These are phyloP conservation scores for Amaurobius ferox DNA, from an alignment of 2,888 invertebrate species.

Conservation along the genomic window DNA sequence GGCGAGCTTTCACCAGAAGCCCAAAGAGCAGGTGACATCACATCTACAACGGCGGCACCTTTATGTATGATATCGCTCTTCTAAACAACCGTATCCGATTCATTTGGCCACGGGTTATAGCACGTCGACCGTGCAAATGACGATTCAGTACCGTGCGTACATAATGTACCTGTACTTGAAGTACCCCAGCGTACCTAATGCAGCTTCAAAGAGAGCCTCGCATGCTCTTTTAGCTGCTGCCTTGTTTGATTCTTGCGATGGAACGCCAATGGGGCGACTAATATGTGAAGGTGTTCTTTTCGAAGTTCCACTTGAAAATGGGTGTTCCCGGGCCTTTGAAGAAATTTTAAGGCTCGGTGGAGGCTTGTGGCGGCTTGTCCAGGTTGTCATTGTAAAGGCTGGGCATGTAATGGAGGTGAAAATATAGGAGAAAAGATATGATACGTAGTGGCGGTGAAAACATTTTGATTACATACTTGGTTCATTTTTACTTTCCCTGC, in stretches of 20 bases:
- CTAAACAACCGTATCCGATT: constrained; percentile 44
- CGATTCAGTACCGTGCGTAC: constrained; percentile 25
- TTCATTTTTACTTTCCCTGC: no score
- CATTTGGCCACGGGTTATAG: constrained; percentile 35
- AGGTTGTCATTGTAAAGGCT: neutral
- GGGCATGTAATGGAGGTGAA: neutral
- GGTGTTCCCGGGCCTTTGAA: constrained; percentile 23
- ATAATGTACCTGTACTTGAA: constrained; percentile 45
- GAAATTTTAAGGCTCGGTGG: constrained; percentile 52
- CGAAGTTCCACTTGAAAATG: constrained; percentile 14
- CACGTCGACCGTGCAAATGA: constrained; percentile 50
- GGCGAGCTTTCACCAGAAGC: neutral
- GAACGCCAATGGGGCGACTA: constrained; percentile 26
- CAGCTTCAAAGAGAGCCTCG: constrained; percentile 18
- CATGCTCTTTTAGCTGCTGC: neutral
- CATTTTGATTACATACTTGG: no score
- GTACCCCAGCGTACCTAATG: constrained; percentile 58
- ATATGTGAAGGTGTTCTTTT: constrained; percentile 25
- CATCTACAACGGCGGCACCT: neutral
- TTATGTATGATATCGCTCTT: neutral
- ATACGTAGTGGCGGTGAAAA: no score
- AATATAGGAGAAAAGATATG: no score
- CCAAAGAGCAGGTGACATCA: neutral
- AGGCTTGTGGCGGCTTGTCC: neutral
- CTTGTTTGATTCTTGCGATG: neutral